A percentile compares a stretch with the other conserved stretches of the same genome.
Conservation (phyloP, 2,888 invertebrate species). For the Ophonus ardosiacus region DNA sequence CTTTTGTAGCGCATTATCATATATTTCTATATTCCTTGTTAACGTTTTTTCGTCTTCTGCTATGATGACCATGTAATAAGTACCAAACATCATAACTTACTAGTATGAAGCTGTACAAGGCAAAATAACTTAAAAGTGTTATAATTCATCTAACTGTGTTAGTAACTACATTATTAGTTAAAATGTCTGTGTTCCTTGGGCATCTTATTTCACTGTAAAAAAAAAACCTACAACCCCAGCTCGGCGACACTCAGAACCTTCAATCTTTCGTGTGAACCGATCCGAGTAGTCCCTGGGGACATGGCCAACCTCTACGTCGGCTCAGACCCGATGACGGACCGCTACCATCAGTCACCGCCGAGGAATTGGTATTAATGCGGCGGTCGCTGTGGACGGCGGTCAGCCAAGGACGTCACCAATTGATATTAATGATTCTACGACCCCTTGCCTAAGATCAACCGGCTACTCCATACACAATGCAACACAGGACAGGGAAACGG, state of each 20-base stretch:
- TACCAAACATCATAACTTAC: too few species aligned
- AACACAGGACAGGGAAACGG: background rate
- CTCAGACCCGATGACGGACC: conserved; percentile 35
- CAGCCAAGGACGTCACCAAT: conserved; percentile 50
- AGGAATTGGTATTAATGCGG: conserved; percentile 57
- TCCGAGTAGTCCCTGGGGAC: conserved; percentile 44
- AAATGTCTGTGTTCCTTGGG: too few species aligned
- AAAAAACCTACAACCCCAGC: too few species aligned
- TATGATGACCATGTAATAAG: too few species aligned
- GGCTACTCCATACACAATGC: background rate
- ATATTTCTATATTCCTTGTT: too few species aligned
- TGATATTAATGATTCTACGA: conserved; percentile 51
- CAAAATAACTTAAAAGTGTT: too few species aligned
- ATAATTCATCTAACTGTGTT: too few species aligned
- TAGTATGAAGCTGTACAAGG: too few species aligned
- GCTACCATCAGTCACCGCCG: conserved; percentile 48
- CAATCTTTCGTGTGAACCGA: conserved; percentile 55
- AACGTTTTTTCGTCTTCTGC: too few species aligned
- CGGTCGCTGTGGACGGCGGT: conserved; percentile 30
- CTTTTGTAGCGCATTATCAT: too few species aligned
- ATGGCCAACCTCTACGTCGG: background rate
- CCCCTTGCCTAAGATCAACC: conserved; percentile 46
- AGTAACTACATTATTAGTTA: too few species aligned
- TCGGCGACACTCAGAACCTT: background rate
- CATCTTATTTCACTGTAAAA: too few species aligned